Evolutionary conservation across 2,113 vertebrate genomes (phyloP).

Genomic region (Ceuthmochares aereus): DNA sequence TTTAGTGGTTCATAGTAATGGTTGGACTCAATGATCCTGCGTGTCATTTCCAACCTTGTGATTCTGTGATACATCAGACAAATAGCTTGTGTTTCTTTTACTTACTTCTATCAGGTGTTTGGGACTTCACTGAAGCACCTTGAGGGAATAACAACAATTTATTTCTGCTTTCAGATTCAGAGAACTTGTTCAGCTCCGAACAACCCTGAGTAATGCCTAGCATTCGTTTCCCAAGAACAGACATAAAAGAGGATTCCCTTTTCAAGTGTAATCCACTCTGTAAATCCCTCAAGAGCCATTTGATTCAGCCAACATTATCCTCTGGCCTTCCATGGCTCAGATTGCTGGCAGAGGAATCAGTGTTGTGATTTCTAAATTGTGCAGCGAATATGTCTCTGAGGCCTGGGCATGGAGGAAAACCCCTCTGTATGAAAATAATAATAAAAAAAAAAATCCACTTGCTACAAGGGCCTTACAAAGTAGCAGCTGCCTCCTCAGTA

Average conservation of each 20-base stretch:
- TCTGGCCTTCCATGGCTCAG: constrained; percentile 33
- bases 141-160: background rate
- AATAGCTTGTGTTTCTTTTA: background rate
- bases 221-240: constrained; percentile 22
- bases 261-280: constrained; percentile 48
- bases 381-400: background rate
- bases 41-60: too few species aligned
- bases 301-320: constrained; percentile 46
- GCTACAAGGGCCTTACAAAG: background rate
- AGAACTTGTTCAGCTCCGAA: background rate
- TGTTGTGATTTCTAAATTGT: background rate
- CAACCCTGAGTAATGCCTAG: background rate
- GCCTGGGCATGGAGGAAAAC: background rate
- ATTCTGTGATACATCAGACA: background rate
- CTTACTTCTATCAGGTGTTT: background rate
- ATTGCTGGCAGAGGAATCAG: constrained; percentile 28
- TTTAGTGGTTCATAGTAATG: too few species aligned
- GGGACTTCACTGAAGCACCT: background rate
- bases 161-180: constrained; percentile 8
- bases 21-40: too few species aligned
- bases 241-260: constrained; percentile 65
- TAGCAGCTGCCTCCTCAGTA: constrained; percentile 22
- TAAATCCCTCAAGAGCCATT: constrained; percentile 66
- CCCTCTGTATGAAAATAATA: background rate
- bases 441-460: accelerated